A percentile compares a stretch with the other conserved stretches of the same genome.
These are phyloP conservation scores for Scolopax bukidnonensis DNA, from an alignment of 2,797 vertebrate species.

Conservation along the genomic window DNA sequence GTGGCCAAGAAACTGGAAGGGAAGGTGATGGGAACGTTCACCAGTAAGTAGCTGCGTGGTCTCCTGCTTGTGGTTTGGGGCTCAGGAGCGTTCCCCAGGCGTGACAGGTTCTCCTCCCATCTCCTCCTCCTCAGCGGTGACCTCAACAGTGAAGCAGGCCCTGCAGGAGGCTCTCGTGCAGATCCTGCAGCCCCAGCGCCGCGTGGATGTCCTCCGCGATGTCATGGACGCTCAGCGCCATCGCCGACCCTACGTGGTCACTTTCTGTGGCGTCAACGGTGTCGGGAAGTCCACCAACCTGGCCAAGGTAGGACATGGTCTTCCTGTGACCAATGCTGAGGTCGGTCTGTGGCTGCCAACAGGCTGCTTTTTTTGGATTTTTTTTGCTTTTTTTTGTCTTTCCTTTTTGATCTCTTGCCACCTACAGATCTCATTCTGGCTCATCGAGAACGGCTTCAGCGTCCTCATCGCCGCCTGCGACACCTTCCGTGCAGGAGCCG, in stretches of 20 bases:
- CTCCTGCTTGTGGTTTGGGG: neutral
- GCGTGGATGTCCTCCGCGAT: conserved; percentile 93
- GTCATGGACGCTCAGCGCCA: conserved; percentile 93
- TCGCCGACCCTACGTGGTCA: conserved; percentile 90
- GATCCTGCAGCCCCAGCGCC: conserved; percentile 96
- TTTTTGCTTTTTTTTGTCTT: too few species aligned
- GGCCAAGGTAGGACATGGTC: conserved; percentile 84
- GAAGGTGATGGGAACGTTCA: conserved; percentile 99
- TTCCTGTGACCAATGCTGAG: accelerated
- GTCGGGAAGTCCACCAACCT: conserved; percentile 98
- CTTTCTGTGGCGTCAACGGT: conserved; percentile 96
- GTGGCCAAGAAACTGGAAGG: conserved; percentile 98
- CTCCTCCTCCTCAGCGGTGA: conserved; percentile 83
- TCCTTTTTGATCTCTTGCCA: neutral
- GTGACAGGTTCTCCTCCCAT: accelerated
- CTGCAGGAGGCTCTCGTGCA: conserved; percentile 97
- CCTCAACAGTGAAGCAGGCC: conserved; percentile 95
- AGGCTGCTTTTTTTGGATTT: accelerated
- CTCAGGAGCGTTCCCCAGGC: accelerated
- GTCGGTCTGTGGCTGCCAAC: accelerated
- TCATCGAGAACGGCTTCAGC: conserved; percentile 94
- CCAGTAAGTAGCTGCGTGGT: conserved; percentile 84
- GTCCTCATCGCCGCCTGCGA: conserved; percentile 97
- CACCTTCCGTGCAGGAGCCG: conserved; percentile 94
- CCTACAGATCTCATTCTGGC: conserved; percentile 94